Conservation (phyloP, 2,888 invertebrate species). For the Pyrrhia umbra region DNA sequence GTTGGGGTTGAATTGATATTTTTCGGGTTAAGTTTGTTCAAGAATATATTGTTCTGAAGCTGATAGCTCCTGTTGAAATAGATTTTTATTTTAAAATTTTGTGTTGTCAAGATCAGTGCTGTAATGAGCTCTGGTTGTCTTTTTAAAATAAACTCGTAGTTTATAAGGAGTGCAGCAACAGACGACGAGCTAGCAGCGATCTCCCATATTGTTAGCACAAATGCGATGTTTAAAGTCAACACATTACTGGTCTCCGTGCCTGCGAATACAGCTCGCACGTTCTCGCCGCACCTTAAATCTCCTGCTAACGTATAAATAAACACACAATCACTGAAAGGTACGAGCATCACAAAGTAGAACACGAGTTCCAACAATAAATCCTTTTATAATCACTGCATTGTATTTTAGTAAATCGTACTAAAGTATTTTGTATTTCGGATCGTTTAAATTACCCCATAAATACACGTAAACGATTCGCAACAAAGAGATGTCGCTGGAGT, state of each 20-base stretch:
- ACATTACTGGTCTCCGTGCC: conserved; percentile 32
- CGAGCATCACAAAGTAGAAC: conserved; percentile 44
- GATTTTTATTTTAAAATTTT: neutral
- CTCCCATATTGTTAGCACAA: conserved; percentile 18
- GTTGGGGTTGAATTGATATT: neutral
- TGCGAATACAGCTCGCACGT: conserved; percentile 31
- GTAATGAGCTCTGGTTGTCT: neutral
- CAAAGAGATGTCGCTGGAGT: conserved; percentile 79
- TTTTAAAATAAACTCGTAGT: conserved; percentile 18
- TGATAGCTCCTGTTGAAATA: neutral
- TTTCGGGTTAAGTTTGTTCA: neutral
- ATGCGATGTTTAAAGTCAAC: conserved; percentile 47
- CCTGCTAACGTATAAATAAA: conserved; percentile 46
- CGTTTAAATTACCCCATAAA: conserved; percentile 86
- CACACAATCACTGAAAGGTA: conserved; percentile 42
- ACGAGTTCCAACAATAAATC: conserved; percentile 59
- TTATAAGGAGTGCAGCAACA: conserved; percentile 16
- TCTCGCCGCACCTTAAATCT: conserved; percentile 45
- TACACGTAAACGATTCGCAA: conserved; percentile 83
- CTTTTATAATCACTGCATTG: conserved; percentile 73
- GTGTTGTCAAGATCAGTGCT: neutral
- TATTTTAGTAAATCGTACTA: conserved; percentile 76
- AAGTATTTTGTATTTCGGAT: conserved; percentile 81
- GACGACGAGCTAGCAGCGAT: conserved; percentile 21
- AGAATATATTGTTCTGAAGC: neutral